Conservation (phyloP, 2,888 invertebrate species). For the Temnothorax rugatulus region DNA sequence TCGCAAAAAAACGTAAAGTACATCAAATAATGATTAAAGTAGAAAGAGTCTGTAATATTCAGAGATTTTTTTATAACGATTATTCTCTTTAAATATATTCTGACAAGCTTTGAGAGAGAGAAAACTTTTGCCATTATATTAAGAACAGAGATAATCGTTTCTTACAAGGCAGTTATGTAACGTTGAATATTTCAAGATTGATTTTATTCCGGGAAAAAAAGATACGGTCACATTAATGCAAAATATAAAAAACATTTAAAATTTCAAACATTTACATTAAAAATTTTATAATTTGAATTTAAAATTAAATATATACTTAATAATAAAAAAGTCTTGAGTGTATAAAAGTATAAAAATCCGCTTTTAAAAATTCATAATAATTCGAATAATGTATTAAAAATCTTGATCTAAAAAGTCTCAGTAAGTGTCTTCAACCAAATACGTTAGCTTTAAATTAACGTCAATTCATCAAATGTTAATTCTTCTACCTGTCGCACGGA, state of each 20-base stretch:
- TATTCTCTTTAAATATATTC: conserved; percentile 35
- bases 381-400: not conserved
- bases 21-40: conserved; percentile 47
- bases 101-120: conserved; percentile 25
- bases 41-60: conserved; percentile 34
- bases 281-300: not conserved
- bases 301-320: not conserved
- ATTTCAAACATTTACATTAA: not conserved
- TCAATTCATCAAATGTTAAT: conserved; percentile 15
- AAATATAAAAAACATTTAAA: not conserved
- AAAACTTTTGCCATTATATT: conserved; percentile 43
- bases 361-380: not conserved
- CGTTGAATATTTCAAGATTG: conserved; percentile 11
- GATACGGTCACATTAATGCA: not conserved
- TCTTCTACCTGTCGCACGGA: not conserved
- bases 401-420: not conserved
- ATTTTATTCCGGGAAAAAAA: not conserved
- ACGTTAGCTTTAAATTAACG: not conserved
- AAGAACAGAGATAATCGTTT: conserved; percentile 39
- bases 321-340: not conserved
- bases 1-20: conserved; percentile 43
- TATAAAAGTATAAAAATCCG: not conserved
- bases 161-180: conserved; percentile 25
- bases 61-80: conserved; percentile 40
- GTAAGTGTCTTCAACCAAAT: not conserved